A percentile compares a stretch with the other conserved stretches of the same genome.
Evolutionary conservation across 2,113 vertebrate species (phyloP).

Genomic region (Brachypteracias leptosomus): DNA sequence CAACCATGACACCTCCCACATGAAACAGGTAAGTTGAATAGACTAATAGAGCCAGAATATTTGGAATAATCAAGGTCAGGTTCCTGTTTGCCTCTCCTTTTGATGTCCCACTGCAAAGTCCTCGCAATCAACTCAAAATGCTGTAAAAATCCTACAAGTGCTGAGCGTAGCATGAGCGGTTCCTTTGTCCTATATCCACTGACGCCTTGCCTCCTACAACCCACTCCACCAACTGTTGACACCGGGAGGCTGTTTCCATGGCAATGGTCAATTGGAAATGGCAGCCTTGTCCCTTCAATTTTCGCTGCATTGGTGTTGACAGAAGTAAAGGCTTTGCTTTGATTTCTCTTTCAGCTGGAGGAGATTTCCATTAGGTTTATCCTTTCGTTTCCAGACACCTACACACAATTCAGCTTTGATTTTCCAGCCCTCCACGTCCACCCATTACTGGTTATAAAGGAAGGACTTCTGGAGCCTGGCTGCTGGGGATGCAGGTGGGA

Average conservation of each 20-base stretch:
- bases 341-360: conserved; percentile 37
- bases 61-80: neutral
- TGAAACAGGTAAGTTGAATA: fast-evolving
- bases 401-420: neutral
- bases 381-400: conserved; percentile 26
- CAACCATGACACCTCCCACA: neutral
- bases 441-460: neutral
- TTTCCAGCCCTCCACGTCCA: neutral
- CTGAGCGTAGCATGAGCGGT: fast-evolving
- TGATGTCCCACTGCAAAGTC: neutral
- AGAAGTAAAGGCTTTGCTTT: conserved; percentile 53
- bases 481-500: neutral
- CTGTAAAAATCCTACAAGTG: neutral
- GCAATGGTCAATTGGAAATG: conserved; percentile 62
- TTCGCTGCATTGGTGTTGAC: conserved; percentile 25
- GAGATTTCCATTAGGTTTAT: conserved; percentile 55
- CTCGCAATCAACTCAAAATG: neutral
- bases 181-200: neutral
- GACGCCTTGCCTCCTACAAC: neutral
- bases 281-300: conserved; percentile 49
- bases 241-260: conserved; percentile 61
- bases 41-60: neutral
- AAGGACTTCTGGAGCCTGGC: neutral
- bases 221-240: conserved; percentile 31
- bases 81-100: neutral